phyloP scores from a whole-genome alignment of 1,140 invertebrate genomes.

The Hypsibius dujardini region DNA sequence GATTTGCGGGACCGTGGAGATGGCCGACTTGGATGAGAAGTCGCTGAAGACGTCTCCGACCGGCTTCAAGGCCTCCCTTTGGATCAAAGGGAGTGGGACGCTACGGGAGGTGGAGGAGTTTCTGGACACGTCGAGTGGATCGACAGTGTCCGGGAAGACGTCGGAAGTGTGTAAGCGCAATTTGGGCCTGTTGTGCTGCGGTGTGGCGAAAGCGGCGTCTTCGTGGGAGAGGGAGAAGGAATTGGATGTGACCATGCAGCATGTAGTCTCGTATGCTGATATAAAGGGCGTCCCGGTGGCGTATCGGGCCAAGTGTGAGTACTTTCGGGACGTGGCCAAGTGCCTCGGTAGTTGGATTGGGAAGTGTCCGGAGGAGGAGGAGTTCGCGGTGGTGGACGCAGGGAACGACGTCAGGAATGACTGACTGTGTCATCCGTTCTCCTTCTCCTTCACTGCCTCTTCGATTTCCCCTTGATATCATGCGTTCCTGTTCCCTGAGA shows the following conservation, averaged over 20 bases:
- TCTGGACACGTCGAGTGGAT: not conserved
- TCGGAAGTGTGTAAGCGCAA: not conserved
- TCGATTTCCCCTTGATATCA: too few species aligned
- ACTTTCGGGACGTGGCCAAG: not conserved
- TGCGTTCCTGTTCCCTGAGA: too few species aligned
- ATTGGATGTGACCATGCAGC: too few species aligned
- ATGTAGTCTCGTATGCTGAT: too few species aligned
- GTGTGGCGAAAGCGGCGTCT: too few species aligned
- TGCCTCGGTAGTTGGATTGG: not conserved
- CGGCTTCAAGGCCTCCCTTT: not conserved
- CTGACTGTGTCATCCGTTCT: too few species aligned
- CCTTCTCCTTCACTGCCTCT: too few species aligned
- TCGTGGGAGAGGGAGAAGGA: too few species aligned
- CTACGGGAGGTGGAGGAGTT: not conserved
- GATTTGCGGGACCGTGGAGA: too few species aligned
- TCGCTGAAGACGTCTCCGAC: not conserved
- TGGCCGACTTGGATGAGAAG: too few species aligned
- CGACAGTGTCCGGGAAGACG: not conserved
- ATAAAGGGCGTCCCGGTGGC: too few species aligned
- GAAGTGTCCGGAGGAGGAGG: not conserved
- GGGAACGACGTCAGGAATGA: constrained; percentile 3
- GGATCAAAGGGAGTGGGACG: not conserved
- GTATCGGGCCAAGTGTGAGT: not conserved
- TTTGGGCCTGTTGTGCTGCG: not conserved
- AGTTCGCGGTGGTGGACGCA: not conserved